Conservation (phyloP, 1,140 invertebrate genomes). For the Artemia franciscana region DNA sequence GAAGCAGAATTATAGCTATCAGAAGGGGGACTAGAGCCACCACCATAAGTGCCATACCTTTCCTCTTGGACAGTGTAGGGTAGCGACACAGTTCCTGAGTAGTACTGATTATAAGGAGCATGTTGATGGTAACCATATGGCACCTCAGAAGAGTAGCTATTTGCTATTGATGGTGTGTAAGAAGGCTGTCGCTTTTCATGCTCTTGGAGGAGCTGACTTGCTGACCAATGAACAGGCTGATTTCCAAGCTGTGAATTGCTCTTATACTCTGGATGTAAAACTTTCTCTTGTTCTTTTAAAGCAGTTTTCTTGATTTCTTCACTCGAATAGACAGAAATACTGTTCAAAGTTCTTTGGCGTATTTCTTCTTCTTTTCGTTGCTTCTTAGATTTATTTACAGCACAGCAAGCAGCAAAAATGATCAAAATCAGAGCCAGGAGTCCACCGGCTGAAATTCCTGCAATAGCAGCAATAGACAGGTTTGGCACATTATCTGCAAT, state of each 20-base stretch:
- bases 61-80: not conserved
- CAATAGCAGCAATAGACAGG: conserved; percentile 6
- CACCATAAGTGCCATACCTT: conserved; percentile 3
- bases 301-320: not conserved
- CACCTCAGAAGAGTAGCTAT: not conserved
- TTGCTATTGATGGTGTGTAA: conserved; percentile 10
- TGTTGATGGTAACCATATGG: conserved; percentile 1
- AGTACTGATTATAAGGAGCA: not conserved
- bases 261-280: conserved; percentile 4
- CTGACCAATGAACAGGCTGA: conserved; percentile 22
- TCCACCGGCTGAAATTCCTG: conserved; percentile 7
- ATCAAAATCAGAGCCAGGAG: conserved; percentile 7
- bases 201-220: conserved; percentile 30
- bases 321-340: not conserved
- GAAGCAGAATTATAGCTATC: not conserved
- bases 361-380: not conserved
- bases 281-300: conserved; percentile 1
- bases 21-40: not conserved
- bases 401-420: conserved; percentile 6
- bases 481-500: not conserved
- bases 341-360: not conserved
- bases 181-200: conserved; percentile 30
- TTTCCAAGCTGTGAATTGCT: not conserved
- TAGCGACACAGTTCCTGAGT: not conserved
- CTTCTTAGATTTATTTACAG: conserved; percentile 1